phyloP scores from a whole-genome alignment of 2,797 vertebrate species.

The Alauda arvensis region DNA sequence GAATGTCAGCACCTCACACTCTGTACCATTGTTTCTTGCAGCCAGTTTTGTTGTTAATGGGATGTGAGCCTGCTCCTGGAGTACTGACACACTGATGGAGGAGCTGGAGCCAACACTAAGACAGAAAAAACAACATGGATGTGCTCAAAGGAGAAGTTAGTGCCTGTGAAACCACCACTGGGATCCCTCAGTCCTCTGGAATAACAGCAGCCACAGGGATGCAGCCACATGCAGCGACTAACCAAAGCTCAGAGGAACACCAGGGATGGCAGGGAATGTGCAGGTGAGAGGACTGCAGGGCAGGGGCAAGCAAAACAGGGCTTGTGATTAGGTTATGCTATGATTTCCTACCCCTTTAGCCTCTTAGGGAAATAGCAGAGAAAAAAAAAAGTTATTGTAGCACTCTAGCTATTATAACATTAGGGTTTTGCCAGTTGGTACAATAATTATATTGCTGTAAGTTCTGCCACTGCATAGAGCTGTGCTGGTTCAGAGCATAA shows the following conservation, averaged over 20 bases:
- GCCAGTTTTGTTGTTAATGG: constrained; percentile 1
- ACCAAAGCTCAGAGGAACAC: not conserved
- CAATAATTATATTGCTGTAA: constrained; percentile 38
- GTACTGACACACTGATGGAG: constrained; percentile 5
- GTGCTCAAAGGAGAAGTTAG: not conserved
- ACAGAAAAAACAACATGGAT: not conserved
- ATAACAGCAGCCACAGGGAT: not conserved
- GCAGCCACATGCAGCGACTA: not conserved
- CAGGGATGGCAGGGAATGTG: not conserved
- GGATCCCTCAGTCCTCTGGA: not conserved
- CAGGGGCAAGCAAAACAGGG: not conserved
- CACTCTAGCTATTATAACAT: not conserved
- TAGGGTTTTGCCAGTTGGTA: constrained; percentile 28
- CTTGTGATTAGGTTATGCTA: not conserved
- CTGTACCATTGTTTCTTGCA: not conserved
- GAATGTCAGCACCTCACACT: not conserved
- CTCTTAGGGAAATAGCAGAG: not conserved
- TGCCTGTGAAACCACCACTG: not conserved
- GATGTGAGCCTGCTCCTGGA: not conserved
- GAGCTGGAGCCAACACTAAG: not conserved
- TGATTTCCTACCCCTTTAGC: not conserved
- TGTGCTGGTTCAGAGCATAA: constrained; percentile 27
- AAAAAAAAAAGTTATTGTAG: constrained; percentile 25
- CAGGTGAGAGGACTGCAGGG: not conserved
- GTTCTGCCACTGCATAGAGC: constrained; percentile 29